Percentiles rank a stretch among this genome's conserved stretches.
phyloP scores from a whole-genome alignment of 2,113 vertebrate genomes.

The Gymnobelideus leadbeateri region DNA sequence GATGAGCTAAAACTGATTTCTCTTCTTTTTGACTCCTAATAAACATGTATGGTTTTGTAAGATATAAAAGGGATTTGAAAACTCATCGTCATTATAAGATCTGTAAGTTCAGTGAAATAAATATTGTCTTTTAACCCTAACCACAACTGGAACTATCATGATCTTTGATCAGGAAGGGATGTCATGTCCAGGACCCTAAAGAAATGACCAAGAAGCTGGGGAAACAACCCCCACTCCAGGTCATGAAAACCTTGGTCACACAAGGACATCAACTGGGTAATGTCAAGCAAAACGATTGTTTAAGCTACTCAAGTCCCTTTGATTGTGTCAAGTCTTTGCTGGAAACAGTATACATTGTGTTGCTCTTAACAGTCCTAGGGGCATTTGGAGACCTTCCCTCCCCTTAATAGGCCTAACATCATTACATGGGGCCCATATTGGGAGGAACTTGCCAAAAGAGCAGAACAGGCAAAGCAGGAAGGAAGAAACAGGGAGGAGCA shows the following conservation, averaged over 20 bases:
- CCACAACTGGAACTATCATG: neutral
- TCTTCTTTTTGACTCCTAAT: neutral
- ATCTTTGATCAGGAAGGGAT: neutral
- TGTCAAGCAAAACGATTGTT: no score
- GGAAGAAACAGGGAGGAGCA: no score
- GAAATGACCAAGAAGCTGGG: neutral
- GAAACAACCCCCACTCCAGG: neutral
- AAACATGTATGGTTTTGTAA: neutral
- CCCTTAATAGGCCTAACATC: no score
- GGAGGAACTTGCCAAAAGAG: no score
- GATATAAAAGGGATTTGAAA: neutral
- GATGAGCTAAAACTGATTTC: neutral
- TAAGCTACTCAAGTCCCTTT: no score
- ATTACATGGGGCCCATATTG: no score
- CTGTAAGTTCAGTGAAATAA: neutral
- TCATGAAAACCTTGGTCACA: neutral
- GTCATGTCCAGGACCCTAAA: neutral
- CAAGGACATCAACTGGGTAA: neutral
- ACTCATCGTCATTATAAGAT: neutral
- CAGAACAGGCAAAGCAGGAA: no score
- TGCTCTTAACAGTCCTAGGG: no score
- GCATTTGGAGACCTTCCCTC: no score
- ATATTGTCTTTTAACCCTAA: neutral
- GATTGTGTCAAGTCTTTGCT: no score
- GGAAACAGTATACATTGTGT: no score